A percentile compares a stretch with the other conserved stretches of the same genome.
Conservation (phyloP, 1,140 invertebrate genomes). For the Sipha flava region DNA sequence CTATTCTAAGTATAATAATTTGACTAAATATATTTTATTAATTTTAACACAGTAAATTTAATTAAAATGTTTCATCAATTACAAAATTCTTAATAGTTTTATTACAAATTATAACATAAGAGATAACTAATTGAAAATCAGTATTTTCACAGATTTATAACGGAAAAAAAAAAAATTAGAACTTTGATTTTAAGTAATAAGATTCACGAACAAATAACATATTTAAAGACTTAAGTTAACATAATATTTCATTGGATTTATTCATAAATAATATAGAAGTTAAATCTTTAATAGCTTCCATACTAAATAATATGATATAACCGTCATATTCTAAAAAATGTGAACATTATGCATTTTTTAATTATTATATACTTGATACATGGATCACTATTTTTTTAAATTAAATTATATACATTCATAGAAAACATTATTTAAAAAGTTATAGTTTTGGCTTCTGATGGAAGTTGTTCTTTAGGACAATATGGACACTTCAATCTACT, state of each 20-base stretch:
- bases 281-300: background rate
- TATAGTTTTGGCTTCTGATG: slow-evolving; percentile 82
- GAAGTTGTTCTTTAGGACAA: slow-evolving; percentile 92
- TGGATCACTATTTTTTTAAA: background rate
- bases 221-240: background rate
- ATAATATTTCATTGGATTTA: background rate
- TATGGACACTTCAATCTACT: slow-evolving; percentile 95
- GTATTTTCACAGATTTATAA: background rate
- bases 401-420: background rate
- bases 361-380: background rate
- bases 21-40: background rate
- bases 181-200: background rate
- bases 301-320: background rate
- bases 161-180: background rate
- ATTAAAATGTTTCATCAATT: background rate
- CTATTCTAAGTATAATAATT: background rate
- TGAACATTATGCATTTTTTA: background rate
- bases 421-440: slow-evolving; percentile 61
- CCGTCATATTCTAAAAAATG: background rate
- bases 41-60: background rate
- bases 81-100: too few relatives aligned
- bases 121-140: too few relatives aligned
- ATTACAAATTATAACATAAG: too few relatives aligned
- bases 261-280: background rate
- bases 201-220: background rate